Percentiles rank a stretch among this genome's conserved stretches.
Conservation (phyloP, 2,888 invertebrate genomes). For the Shargacucullia verbasci region DNA sequence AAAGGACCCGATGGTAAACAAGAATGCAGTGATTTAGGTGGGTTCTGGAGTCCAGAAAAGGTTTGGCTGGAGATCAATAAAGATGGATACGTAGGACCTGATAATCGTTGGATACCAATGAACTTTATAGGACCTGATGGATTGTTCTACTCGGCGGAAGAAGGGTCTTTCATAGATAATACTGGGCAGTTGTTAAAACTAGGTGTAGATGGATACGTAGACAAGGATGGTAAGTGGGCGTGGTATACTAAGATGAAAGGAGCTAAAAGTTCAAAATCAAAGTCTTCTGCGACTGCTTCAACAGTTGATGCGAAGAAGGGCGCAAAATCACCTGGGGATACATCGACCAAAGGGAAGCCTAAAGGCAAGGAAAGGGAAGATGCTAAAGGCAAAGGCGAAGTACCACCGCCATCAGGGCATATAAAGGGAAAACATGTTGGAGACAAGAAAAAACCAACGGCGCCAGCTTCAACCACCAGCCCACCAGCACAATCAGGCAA, state of each 20-base stretch:
- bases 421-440: conserved; percentile 39
- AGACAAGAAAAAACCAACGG: conserved; percentile 46
- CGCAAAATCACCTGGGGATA: conserved; percentile 25
- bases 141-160: conserved; percentile 78
- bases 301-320: conserved; percentile 55
- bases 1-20: conserved; percentile 82
- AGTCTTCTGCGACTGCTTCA: conserved; percentile 60
- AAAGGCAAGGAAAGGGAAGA: too few species aligned
- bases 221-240: conserved; percentile 81
- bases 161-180: conserved; percentile 76
- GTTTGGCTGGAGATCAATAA: conserved; percentile 82
- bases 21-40: conserved; percentile 83
- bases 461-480: too few species aligned
- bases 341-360: conserved; percentile 44
- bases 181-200: conserved; percentile 70
- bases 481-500: conserved; percentile 1
- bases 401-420: background rate
- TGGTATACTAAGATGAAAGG: conserved; percentile 69
- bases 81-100: conserved; percentile 83
- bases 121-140: conserved; percentile 83
- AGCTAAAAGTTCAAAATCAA: conserved; percentile 46
- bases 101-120: conserved; percentile 82
- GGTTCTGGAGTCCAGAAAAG: conserved; percentile 78
- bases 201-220: conserved; percentile 82
- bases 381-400: conserved; percentile 11